A percentile compares a stretch with the other conserved stretches of the same genome.
phyloP scores from a whole-genome alignment of 1,140 invertebrate species.

The Brachionus asplanchnoidis region DNA sequence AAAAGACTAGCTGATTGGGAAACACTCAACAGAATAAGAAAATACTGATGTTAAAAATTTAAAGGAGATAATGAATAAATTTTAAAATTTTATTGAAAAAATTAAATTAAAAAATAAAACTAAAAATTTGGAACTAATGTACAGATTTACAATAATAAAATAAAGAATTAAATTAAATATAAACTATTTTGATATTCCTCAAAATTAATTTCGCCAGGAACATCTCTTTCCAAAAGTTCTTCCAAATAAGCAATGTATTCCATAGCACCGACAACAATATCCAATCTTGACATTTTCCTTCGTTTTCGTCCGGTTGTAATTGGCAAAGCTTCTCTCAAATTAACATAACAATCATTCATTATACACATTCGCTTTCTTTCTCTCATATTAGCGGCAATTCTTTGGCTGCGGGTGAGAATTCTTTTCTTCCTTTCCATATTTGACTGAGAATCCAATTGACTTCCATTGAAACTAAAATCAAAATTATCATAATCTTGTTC shows the following conservation, averaged over 20 bases:
- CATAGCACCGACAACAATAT: slow-evolving; percentile 39
- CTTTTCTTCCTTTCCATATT: slow-evolving; percentile 11
- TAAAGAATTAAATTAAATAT: slow-evolving; percentile 2
- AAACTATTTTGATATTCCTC: slow-evolving; percentile 39
- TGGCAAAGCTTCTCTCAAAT: slow-evolving; percentile 19
- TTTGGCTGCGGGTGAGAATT: slow-evolving; percentile 17
- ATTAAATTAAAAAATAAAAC: neutral
- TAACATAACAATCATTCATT: slow-evolving; percentile 28
- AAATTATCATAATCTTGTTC: slow-evolving; percentile 10
- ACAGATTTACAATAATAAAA: neutral
- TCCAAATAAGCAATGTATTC: slow-evolving; percentile 41
- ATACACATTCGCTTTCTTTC: slow-evolving; percentile 39
- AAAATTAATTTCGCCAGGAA: slow-evolving; percentile 24
- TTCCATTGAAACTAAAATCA: neutral
- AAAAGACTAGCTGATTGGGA: too few relatives aligned
- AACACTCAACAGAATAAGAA: too few relatives aligned
- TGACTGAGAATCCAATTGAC: neutral
- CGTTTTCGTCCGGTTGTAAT: slow-evolving; percentile 32
- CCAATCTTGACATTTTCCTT: slow-evolving; percentile 29
- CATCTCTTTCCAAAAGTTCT: slow-evolving; percentile 9
- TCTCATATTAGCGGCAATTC: slow-evolving; percentile 35
- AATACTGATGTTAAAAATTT: too few relatives aligned
- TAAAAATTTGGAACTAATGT: slow-evolving; percentile 15
- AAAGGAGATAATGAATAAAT: neutral
- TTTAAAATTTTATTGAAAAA: neutral